Base-by-base conservation (phyloP, 2,888 invertebrate genomes). In the Dasypogon diadema region DNA sequence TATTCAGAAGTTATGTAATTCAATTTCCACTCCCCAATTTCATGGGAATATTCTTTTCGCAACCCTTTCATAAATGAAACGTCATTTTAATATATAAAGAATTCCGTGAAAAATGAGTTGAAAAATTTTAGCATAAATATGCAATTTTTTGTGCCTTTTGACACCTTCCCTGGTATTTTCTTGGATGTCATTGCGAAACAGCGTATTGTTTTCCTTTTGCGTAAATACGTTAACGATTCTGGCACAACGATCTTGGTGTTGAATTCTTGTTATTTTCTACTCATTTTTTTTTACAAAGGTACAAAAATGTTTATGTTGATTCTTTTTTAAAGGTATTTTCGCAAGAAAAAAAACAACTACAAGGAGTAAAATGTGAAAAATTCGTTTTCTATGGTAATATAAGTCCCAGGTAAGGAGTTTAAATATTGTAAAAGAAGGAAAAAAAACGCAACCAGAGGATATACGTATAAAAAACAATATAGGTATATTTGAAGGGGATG, bases 331-430 rank as follows among this genome's bases (percentile, higher is more conserved):
- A 42, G 12, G 42, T 42, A 42, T 42, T 42, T 42, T 12, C 8
- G 10, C 6, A 30, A 30, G 8, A 30, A 30, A 30, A 30, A 30
- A 58, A 58, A 58, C 10, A 16, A 30, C 58, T 26, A 10, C 21
- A 16, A 60, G 37, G 37, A 34, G 22, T 37, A 60, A 60, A 60
- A 60, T 60, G 37, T 37, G 60, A 60, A 60, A 60, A 60, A 60
- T 60, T 60, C 60, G 34, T 60, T 60, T 60, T 60, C 60, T 60
- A 60, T 60, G 60, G 60, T 60, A 60, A 60, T 60, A 12, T 37
- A 37, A n/a, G 3, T 16, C 37, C 14, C n/a, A n/a, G n/a, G n/a
- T n/a, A n/a, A n/a, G 37, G 22, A 60, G 60, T 18, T 60, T 60
- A 60, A 34, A 37, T 60, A 60, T 60, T 60, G 21, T 16, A 26